Base-by-base conservation (phyloP, 2,797 vertebrate genomes). In the Podargus strigoides region DNA sequence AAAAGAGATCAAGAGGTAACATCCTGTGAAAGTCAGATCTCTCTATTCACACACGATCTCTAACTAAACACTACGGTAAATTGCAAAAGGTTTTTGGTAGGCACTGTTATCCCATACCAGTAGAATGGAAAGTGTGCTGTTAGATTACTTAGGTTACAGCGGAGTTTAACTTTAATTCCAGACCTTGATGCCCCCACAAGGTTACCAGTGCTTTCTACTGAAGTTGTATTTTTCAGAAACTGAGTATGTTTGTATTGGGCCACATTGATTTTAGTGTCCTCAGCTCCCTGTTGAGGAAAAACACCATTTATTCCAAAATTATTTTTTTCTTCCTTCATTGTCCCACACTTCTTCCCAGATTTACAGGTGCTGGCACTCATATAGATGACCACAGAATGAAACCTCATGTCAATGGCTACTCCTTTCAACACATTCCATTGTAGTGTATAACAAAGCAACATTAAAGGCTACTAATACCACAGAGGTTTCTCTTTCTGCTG, bases 151-250 rank as follows among this genome's bases (percentile, higher is more conserved):
- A 73, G 52, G 42, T 24, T 83, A 68, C 30, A 37, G 50, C 2
- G 30, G 49, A 90, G 56, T 66, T 87, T 22, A 17, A 76, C 77
- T 92, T 93, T 76, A 69, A 79, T 82, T 92, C 91, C 67, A 78
- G 91, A 74, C 87, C 94, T 78, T 69, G 77, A 87, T 37, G 44
- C 72, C 37, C 69, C 49, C 83, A 83, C 39, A 92, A 89, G 89
- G 85, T 80, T 55, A 62, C 42, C 37, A 39, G 69, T n/a, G 60
- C 89, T 85, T 94, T 89, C 81, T 74, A 37, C 46, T 93, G 39
- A 59, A 60, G 56, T 49, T 2, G 3, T 34, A 17, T 58, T 83
- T 62, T 67, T 80, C n/a, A 79, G 76, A 73, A 90, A 26, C 5
- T 5, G 26, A 28, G 3, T 14, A 44, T n/a, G 19, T 67, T 66